Evolutionary conservation across 1,140 invertebrate genomes (phyloP), one percentile per base, ranked within the genome.

Genomic region (Nymphalis io): DNA sequence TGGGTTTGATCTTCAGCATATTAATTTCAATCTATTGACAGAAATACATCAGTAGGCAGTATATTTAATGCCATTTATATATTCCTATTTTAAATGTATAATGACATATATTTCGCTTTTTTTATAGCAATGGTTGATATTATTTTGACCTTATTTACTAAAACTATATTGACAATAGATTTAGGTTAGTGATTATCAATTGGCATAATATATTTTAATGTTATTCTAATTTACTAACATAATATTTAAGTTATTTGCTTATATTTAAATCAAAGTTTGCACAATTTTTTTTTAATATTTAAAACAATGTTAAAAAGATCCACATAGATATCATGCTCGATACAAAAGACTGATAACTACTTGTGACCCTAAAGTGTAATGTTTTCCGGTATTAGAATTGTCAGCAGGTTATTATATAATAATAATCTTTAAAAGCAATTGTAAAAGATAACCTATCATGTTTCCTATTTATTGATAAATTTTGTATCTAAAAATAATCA

Each of bases 301-400:
- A 8, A 33, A 33, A 33, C 27, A 33, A 33, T 8, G 10, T 33
- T 33, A 33, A 33, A 5, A 33, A 8, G 6, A 33, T 33, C 27
- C 10, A 33, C 10, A 8, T 11, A 51, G 46, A 51, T 46, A 66
- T n/a, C 63, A 67, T 46, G 59, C 38, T 62, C 21, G 44, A 38
- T n/a, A 57, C n/a, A 59, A 61, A 66, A 67, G 68, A 58, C 70
- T 65, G 65, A 72, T 75, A 72, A 61, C 46, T 16, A 46, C 60
- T 72, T 72, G 65, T 68, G 70, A 58, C 68, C 73, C 73, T 66
- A 57, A 23, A 67, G n/a, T 69, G 55, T 66, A 38, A 60, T 46
- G 69, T 64, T 63, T 63, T 67, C 42, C 51, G 18, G 44, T 13
- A n/a, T 33, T 57, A 8, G 12, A 10, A 40, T 33, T 60, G 33